These are phyloP conservation scores for Sanderia malayensis DNA, from an alignment of 30 jellyfish, hydroid and myxozoan genomes.

Conservation along the genomic window DNA sequence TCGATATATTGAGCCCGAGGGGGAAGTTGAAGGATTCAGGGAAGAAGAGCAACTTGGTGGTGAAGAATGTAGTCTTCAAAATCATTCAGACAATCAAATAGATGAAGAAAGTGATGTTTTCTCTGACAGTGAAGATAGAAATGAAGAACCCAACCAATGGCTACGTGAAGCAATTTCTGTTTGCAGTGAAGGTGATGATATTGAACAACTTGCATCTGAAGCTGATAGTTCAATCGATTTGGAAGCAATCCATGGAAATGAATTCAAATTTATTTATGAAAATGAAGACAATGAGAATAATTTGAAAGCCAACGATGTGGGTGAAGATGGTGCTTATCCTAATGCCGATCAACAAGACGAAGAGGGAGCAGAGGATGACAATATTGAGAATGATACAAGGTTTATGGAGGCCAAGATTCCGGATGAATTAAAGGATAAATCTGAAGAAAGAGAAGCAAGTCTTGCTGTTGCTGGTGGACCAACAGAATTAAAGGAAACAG, in stretches of 20 bases:
- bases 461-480: not conserved
- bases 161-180: slow-evolving; percentile 83
- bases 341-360: not conserved
- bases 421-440: not conserved
- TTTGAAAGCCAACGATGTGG: not conserved
- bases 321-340: not conserved
- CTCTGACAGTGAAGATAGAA: slow-evolving; percentile 33
- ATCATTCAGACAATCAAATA: not conserved
- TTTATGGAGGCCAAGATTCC: no score
- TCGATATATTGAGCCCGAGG: slow-evolving; percentile 17
- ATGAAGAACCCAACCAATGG: slow-evolving; percentile 75
- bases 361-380: not conserved
- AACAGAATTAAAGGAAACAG: not conserved
- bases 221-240: slow-evolving; percentile 61
- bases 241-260: not conserved
- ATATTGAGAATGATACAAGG: not conserved
- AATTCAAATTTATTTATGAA: not conserved
- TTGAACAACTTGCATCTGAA: slow-evolving; percentile 91
- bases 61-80: not conserved
- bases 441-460: not conserved
- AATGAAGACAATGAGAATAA: not conserved
- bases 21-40: not conserved
- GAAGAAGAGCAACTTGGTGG: not conserved
- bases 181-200: slow-evolving; percentile 93
- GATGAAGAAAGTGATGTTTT: slow-evolving; percentile 45